A percentile compares a stretch with the other conserved stretches of the same genome.
Evolutionary conservation across 2,888 invertebrate genomes (phyloP).

Genomic region (Patella caerulea): DNA sequence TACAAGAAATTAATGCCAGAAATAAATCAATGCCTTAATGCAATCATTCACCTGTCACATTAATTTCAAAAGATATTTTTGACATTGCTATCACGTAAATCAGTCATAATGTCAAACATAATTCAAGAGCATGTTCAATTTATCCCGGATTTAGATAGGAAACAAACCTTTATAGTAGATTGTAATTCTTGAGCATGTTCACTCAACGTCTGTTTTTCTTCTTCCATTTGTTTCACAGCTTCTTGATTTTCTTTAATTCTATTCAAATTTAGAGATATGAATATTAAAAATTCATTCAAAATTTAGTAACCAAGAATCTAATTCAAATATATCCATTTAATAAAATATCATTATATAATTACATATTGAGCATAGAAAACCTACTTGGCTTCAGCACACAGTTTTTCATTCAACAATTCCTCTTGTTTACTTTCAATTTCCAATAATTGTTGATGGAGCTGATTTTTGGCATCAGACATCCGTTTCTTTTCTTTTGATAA

Average conservation of each 20-base stretch:
- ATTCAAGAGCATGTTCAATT: no score
- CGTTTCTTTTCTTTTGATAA: constrained; percentile 70
- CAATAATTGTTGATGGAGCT: constrained; percentile 54
- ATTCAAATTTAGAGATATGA: constrained; percentile 4
- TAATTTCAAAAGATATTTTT: no score
- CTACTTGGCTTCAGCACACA: constrained; percentile 69
- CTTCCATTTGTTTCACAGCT: constrained; percentile 68
- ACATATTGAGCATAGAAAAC: constrained; percentile 16
- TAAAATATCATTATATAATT: no score
- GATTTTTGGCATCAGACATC: constrained; percentile 66
- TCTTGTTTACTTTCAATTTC: constrained; percentile 71
- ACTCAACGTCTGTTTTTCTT: constrained; percentile 71
- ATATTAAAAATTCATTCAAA: no score
- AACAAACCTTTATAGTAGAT: constrained; percentile 68
- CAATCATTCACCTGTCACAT: no score
- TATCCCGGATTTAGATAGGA: no score
- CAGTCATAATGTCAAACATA: no score
- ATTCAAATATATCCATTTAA: no score
- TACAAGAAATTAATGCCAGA: no score
- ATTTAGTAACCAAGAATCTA: no score
- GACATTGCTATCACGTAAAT: no score
- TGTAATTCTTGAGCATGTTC: constrained; percentile 72
- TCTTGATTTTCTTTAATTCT: constrained; percentile 69
- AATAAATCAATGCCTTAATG: no score
- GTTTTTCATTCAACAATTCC: constrained; percentile 68